These are phyloP conservation scores for Masnerella sp. DNA, from an alignment of 2,888 invertebrate species.

Conservation along the genomic window DNA sequence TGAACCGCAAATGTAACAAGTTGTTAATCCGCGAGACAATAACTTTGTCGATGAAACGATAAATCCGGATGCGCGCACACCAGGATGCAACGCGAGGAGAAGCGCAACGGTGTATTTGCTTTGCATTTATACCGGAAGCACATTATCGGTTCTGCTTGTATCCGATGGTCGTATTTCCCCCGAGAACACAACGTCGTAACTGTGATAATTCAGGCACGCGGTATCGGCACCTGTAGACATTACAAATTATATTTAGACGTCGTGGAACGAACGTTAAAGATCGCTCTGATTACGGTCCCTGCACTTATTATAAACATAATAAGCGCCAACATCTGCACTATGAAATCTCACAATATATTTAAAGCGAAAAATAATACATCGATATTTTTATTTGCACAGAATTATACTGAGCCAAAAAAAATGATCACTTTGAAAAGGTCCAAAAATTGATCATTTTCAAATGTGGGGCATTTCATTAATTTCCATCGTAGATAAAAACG, in stretches of 20 bases:
- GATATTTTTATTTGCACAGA: too few species aligned
- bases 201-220: conserved; percentile 65
- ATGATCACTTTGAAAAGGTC: too few species aligned
- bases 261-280: conserved; percentile 9
- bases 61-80: conserved; percentile 56
- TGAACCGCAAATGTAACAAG: conserved; percentile 60
- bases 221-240: conserved; percentile 47
- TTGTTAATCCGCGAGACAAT: conserved; percentile 67
- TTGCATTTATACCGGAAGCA: conserved; percentile 65
- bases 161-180: conserved; percentile 67
- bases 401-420: too few species aligned
- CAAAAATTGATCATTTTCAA: too few species aligned
- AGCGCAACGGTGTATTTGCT: conserved; percentile 59
- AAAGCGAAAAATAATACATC: too few species aligned
- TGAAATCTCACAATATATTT: too few species aligned
- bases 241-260: conserved; percentile 52
- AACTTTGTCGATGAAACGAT: conserved; percentile 64
- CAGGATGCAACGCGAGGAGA: conserved; percentile 42
- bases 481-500: too few species aligned
- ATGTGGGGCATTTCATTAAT: too few species aligned
- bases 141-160: conserved; percentile 68
- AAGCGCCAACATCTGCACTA: too few species aligned
- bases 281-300: too few species aligned
- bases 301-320: too few species aligned
- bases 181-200: conserved; percentile 65